phyloP scores from a whole-genome alignment of 2,888 invertebrate species.

The Eristalis arbustorum region DNA sequence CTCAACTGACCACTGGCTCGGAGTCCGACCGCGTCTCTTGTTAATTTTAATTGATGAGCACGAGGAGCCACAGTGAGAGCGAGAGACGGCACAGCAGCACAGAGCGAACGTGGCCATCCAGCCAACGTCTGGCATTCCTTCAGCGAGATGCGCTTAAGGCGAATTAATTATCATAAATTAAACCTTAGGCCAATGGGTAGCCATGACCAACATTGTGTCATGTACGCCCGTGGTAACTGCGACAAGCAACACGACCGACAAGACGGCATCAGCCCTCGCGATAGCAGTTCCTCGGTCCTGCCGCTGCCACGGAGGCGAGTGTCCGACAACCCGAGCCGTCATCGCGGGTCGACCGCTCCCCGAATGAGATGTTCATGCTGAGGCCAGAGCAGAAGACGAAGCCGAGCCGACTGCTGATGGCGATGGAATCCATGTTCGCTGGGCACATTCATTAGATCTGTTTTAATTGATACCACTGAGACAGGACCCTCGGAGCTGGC shows the following conservation, averaged over 20 bases:
- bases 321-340: neutral
- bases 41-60: slow-evolving; percentile 70
- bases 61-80: slow-evolving; percentile 19
- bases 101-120: neutral
- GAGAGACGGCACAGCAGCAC: neutral
- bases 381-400: neutral
- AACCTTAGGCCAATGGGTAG: slow-evolving; percentile 70
- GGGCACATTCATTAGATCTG: slow-evolving; percentile 69
- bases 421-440: slow-evolving; percentile 61
- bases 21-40: slow-evolving; percentile 30
- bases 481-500: slow-evolving; percentile 14
- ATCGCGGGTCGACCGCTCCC: neutral
- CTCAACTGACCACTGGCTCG: slow-evolving; percentile 59
- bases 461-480: slow-evolving; percentile 65
- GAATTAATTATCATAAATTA: slow-evolving; percentile 79
- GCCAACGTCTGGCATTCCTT: slow-evolving; percentile 37
- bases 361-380: slow-evolving; percentile 61
- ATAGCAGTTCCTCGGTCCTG: slow-evolving; percentile 47
- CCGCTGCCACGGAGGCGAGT: slow-evolving; percentile 3
- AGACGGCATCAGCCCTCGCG: slow-evolving; percentile 45
- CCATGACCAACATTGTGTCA: slow-evolving; percentile 68
- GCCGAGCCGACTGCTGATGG: neutral
- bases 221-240: slow-evolving; percentile 57
- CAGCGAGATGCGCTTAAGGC: slow-evolving; percentile 67
- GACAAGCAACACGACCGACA: slow-evolving; percentile 41